Evolutionary conservation across 2,797 vertebrate species (phyloP).

Genomic region (Chlorospingus semifuscus): DNA sequence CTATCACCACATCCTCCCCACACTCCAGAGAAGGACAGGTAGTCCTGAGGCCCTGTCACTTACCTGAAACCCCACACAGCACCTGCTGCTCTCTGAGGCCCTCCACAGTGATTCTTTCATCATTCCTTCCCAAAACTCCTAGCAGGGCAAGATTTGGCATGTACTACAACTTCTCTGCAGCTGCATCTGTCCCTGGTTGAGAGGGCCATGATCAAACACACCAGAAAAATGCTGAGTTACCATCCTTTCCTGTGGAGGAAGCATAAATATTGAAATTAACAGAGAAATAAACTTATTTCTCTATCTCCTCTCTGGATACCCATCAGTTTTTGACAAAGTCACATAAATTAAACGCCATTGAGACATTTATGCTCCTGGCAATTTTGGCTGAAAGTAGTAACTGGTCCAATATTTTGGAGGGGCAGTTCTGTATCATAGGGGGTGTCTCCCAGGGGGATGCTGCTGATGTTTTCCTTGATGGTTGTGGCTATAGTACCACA

Average conservation of each 20-base stretch:
- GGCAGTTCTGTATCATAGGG: background rate
- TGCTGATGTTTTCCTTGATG: background rate
- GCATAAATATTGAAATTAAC: background rate
- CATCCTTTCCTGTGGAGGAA: background rate
- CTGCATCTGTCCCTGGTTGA: background rate
- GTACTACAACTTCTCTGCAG: background rate
- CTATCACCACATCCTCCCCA: accelerated
- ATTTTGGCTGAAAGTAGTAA: background rate
- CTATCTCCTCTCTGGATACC: background rate
- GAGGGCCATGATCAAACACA: background rate
- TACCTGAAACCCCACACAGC: background rate
- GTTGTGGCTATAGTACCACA: background rate
- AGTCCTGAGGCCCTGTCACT: background rate
- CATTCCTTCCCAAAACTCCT: background rate
- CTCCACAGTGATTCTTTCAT: background rate
- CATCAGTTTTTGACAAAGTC: background rate
- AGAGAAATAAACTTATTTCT: background rate
- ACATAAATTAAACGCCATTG: background rate
- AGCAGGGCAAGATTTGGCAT: background rate
- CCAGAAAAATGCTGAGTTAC: background rate
- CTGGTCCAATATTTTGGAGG: background rate
- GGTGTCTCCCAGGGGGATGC: background rate
- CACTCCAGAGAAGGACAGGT: background rate
- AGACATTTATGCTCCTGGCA: background rate
- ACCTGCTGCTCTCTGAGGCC: background rate